Evolutionary conservation across 2,888 invertebrate genomes (phyloP).

Genomic region (Polyploca ridens): DNA sequence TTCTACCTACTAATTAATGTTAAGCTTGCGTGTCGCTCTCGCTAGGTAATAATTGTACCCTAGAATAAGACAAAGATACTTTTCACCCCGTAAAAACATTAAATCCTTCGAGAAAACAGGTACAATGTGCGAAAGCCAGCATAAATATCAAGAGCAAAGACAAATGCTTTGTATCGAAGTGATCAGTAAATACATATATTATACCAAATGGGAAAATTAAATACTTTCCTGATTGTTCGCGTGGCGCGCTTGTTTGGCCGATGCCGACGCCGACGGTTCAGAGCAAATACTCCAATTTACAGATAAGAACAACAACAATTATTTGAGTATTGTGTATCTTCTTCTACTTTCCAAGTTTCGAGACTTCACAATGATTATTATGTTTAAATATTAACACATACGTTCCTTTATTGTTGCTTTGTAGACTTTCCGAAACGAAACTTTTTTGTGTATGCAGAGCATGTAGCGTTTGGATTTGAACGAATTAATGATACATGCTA

Average conservation of each 20-base stretch:
- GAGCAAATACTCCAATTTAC: not conserved
- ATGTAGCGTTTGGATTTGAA: too few species aligned
- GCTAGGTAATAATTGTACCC: too few species aligned
- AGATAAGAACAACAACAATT: slow-evolving; percentile 12
- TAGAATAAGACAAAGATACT: too few species aligned
- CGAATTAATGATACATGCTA: too few species aligned
- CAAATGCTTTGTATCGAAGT: not conserved
- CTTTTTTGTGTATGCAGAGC: too few species aligned
- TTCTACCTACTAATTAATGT: too few species aligned
- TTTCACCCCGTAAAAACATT: too few species aligned
- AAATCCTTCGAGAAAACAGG: too few species aligned
- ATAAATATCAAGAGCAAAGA: too few species aligned
- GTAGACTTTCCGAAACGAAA: not conserved
- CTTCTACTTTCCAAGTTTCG: not conserved
- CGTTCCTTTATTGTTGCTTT: not conserved
- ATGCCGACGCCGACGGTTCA: not conserved
- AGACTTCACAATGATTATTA: not conserved
- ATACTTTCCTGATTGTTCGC: not conserved
- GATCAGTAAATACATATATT: slow-evolving; percentile 1
- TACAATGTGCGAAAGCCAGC: too few species aligned
- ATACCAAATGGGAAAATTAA: too few species aligned
- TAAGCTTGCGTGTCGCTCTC: too few species aligned
- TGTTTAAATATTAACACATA: not conserved
- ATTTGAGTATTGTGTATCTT: slow-evolving; percentile 7
- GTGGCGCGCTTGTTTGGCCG: not conserved